Evolutionary conservation across 2,888 invertebrate species (phyloP), one percentile per base, ranked within the genome.

Genomic region (Lordiphosa fenestrarum): DNA sequence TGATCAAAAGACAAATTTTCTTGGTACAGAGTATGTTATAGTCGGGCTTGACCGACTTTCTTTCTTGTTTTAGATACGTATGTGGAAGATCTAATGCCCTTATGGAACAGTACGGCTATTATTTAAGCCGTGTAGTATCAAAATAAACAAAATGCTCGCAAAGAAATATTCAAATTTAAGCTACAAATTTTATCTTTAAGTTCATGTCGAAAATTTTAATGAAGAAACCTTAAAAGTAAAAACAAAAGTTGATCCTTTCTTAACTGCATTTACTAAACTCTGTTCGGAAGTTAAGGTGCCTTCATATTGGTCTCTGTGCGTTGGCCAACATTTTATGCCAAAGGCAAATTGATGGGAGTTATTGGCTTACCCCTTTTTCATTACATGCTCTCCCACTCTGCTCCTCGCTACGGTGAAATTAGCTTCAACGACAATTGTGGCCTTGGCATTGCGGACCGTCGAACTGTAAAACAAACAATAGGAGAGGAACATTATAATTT

Each of bases 401-500:
- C 47, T 53, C 21, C 36, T 12, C 48, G 23, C 19, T 47, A 39
- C 39, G 49, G 39, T 52, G 12, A 66, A 69, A 71, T 62, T 66
- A 75, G 63, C 55, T 59, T 41, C 36, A 54, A 51, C 56, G 59
- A 54, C 66, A 64, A 56, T 60, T 39, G 33, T 46, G 25, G 44
- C 56, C 62, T 63, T 61, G 55, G 62, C 50, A 70, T 64, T 70
- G 59, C 35, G 36, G 30, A 30, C 53, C 30, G 54, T 58, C 49
- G 53, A 71, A 42, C 66, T 66, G 63, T 49, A 76, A 64, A 56
- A 59, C 49, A 71, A 73, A 57, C 42, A 64, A 53, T 48, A 61
- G 50, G 51, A 59, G 52, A 65, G 54, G 33, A 58, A 59, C 52
- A 66, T 66, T 69, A 69, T 42, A 67, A 71, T 65, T 62, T 58